Evolutionary conservation across 2,797 vertebrate genomes (phyloP).

Genomic region (Denticeps clupeoides): DNA sequence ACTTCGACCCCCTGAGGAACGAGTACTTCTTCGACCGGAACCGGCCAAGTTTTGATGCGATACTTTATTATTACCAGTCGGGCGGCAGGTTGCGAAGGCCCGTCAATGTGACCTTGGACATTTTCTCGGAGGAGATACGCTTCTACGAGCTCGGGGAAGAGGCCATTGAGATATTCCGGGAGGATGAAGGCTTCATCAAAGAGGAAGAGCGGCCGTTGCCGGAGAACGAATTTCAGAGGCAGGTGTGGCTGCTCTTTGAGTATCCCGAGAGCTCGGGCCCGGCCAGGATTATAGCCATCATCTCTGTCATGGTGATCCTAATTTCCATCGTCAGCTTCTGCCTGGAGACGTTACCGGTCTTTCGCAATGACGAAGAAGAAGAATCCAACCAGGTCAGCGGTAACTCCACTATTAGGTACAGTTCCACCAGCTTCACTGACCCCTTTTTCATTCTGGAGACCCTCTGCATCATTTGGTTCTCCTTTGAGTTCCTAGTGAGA

Average conservation of each 20-base stretch:
- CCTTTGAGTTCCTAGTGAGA: slow-evolving; percentile 92
- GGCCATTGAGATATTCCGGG: slow-evolving; percentile 80
- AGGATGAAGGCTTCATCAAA: slow-evolving; percentile 82
- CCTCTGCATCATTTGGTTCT: slow-evolving; percentile 99
- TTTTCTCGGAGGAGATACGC: slow-evolving; percentile 80
- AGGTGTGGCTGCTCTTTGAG: slow-evolving; percentile 80
- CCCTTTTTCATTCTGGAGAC: slow-evolving; percentile 98
- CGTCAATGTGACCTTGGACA: slow-evolving; percentile 75
- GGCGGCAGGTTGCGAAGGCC: slow-evolving; percentile 71
- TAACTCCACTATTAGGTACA: slow-evolving; percentile 64
- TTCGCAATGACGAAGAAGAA: slow-evolving; percentile 71
- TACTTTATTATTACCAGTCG: slow-evolving; percentile 80
- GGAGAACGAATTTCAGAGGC: slow-evolving; percentile 78
- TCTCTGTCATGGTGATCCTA: slow-evolving; percentile 80
- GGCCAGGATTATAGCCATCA: slow-evolving; percentile 79
- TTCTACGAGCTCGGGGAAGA: slow-evolving; percentile 82
- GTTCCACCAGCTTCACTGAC: slow-evolving; percentile 81
- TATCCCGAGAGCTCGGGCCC: slow-evolving; percentile 80
- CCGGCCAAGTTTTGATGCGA: slow-evolving; percentile 78
- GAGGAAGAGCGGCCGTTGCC: slow-evolving; percentile 77
- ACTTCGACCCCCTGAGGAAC: slow-evolving; percentile 77
- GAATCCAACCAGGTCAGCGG: slow-evolving; percentile 49
- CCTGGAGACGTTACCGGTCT: slow-evolving; percentile 75
- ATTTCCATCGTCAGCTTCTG: slow-evolving; percentile 85
- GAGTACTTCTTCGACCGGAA: slow-evolving; percentile 84